Conservation (phyloP, 2,888 invertebrate genomes). For the Sepiola atlantica region DNA sequence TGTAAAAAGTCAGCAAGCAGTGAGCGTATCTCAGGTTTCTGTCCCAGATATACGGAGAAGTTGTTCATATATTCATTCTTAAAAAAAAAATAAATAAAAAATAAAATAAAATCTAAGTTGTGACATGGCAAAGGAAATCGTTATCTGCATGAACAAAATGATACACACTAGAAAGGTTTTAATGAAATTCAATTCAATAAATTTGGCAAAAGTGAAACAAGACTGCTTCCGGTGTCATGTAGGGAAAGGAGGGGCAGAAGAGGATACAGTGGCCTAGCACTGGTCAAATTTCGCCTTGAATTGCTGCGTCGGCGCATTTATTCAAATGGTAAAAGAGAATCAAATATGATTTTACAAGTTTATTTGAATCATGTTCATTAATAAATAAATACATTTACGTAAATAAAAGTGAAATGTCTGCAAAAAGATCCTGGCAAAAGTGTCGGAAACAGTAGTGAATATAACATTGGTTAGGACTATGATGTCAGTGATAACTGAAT, state of each 20-base stretch:
- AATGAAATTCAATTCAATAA: not conserved
- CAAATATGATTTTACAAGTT: not conserved
- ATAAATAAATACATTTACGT: not conserved
- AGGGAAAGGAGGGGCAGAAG: too few relatives aligned
- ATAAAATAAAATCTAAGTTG: not conserved
- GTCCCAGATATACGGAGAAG: conserved; percentile 71
- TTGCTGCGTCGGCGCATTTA: too few relatives aligned
- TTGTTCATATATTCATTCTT: conserved; percentile 73
- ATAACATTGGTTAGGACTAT: too few relatives aligned
- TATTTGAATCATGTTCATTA: not conserved
- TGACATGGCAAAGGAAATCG: not conserved
- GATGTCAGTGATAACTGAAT: too few relatives aligned
- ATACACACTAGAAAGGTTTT: not conserved
- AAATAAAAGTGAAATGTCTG: not conserved
- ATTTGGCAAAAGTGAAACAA: too few relatives aligned
- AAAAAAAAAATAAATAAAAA: conserved; percentile 49
- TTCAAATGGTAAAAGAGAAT: not conserved
- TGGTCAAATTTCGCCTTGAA: too few relatives aligned
- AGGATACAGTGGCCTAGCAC: too few relatives aligned
- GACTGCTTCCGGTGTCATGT: too few relatives aligned
- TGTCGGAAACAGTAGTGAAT: too few relatives aligned
- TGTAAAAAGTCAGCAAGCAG: conserved; percentile 74
- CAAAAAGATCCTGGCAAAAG: too few relatives aligned
- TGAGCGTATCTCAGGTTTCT: conserved; percentile 73
- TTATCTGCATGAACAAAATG: not conserved